phyloP scores from a whole-genome alignment of 2,888 invertebrate species.

The Apantesis nais region DNA sequence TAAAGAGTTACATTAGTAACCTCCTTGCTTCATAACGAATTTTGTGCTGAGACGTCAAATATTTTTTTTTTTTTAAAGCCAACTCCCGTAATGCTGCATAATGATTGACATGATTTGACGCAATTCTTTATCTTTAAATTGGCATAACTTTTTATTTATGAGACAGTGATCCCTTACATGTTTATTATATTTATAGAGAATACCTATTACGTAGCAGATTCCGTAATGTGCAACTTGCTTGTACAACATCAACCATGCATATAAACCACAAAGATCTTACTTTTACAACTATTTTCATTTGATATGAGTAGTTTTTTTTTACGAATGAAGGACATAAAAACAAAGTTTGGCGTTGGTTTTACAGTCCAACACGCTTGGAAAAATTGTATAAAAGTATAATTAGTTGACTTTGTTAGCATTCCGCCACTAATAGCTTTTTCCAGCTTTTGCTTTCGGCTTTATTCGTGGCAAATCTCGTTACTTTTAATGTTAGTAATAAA shows the following conservation, averaged over 20 bases:
- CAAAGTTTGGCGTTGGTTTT: constrained; percentile 55
- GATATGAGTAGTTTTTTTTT: constrained; percentile 16
- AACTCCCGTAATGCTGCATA: too few relatives aligned
- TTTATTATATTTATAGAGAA: too few relatives aligned
- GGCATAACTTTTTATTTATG: too few relatives aligned
- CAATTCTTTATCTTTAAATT: too few relatives aligned
- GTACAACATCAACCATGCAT: neutral
- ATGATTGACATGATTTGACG: too few relatives aligned
- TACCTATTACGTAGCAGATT: too few relatives aligned
- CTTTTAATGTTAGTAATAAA: constrained; percentile 54
- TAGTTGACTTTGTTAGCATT: constrained; percentile 35
- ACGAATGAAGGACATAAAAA: constrained; percentile 57
- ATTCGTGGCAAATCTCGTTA: constrained; percentile 63
- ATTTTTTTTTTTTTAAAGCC: too few relatives aligned
- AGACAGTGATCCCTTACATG: too few relatives aligned
- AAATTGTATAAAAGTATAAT: constrained; percentile 51
- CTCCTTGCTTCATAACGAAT: too few relatives aligned
- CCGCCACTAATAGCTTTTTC: constrained; percentile 49
- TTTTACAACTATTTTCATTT: constrained; percentile 18
- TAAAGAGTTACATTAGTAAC: too few relatives aligned
- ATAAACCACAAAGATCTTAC: neutral
- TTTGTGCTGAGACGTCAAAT: too few relatives aligned
- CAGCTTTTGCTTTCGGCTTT: constrained; percentile 55
- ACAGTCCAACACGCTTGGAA: constrained; percentile 54
- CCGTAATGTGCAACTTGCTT: too few relatives aligned